Conservation (phyloP, 1,140 invertebrate genomes). For the Yoshiicerus persimilis region DNA sequence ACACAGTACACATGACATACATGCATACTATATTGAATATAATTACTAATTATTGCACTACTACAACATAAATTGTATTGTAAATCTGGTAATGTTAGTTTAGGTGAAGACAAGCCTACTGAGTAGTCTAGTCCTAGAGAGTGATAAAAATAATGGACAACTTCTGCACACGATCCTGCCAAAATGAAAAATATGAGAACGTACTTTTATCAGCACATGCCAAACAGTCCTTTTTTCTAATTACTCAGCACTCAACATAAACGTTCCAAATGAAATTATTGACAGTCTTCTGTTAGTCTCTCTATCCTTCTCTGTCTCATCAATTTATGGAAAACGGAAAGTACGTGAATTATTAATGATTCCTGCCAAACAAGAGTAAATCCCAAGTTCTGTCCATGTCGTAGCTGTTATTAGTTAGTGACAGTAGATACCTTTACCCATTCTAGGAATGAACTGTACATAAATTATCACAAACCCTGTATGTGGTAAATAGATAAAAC, state of each 20-base stretch:
- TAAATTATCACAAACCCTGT: background rate
- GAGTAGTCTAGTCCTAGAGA: background rate
- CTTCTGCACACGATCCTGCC: constrained; percentile 14
- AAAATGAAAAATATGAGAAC: constrained; percentile 13
- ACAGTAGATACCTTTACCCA: background rate
- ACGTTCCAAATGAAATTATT: background rate
- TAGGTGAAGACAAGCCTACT: background rate
- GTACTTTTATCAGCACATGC: constrained; percentile 12
- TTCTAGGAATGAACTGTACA: background rate
- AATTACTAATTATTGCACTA: background rate
- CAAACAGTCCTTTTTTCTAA: constrained; percentile 5
- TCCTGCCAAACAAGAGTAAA: constrained; percentile 11
- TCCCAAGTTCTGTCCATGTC: constrained; percentile 1
- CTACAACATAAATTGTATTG: background rate
- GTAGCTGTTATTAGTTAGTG: background rate
- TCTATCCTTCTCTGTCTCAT: background rate
- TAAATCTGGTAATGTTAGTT: background rate
- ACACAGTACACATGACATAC: background rate
- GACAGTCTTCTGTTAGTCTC: background rate
- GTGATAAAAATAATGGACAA: constrained; percentile 20
- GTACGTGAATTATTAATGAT: constrained; percentile 21
- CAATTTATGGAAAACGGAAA: background rate
- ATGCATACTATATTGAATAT: background rate
- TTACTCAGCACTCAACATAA: background rate
- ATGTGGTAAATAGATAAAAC: background rate